Base-by-base conservation (phyloP, 2,797 vertebrate species). In the Telmatherina bonti region DNA sequence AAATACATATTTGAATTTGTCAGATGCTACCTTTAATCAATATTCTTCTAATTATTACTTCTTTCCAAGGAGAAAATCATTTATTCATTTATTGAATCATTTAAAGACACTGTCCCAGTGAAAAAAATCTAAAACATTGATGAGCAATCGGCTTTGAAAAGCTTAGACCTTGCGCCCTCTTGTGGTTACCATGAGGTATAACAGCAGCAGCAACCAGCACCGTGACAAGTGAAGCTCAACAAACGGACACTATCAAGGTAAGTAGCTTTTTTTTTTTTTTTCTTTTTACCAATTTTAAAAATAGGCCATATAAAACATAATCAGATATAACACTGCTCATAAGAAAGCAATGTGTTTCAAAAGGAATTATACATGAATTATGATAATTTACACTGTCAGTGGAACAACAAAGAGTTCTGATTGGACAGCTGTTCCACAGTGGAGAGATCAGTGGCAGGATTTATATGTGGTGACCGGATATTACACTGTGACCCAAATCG, bases 171-270 rank as follows among this genome's bases (percentile, higher is more conserved):
- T 33, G 74, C 70, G 29, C 77, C 75, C 80, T 79, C 86, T 78
- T 9, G 80, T 86, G 88, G 79, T 20, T 3, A 1, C 24, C 3
- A 27, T 16, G 5, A 10, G 41, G 18, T 53, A 67, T 29, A n/a
- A 38, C 79, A 52, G 20, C 20, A 24, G 15, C 45, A 56, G 33
- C 49, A 51, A 70, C 69, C 55, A 54, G n/a, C 62, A 72, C 53
- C 65, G 65, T 73, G 55, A 70, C 79, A 65, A 31, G 54, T 75
- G 67, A 59, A 62, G 74, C 74, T 81, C 56, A 38, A 62, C 65
- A 65, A 60, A 64, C 41, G 70, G 68, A 81, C 85, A 77, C 62
- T 58, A 49, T 75, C 55, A 79, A 80, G 82, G 77, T 85, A 83
- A 84, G 82, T 71, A 74, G 68, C 30, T 75, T 71, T 53, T 79